phyloP scores from a whole-genome alignment of 35 echinoderm and acorn worm species.

The Diadema setosum region DNA sequence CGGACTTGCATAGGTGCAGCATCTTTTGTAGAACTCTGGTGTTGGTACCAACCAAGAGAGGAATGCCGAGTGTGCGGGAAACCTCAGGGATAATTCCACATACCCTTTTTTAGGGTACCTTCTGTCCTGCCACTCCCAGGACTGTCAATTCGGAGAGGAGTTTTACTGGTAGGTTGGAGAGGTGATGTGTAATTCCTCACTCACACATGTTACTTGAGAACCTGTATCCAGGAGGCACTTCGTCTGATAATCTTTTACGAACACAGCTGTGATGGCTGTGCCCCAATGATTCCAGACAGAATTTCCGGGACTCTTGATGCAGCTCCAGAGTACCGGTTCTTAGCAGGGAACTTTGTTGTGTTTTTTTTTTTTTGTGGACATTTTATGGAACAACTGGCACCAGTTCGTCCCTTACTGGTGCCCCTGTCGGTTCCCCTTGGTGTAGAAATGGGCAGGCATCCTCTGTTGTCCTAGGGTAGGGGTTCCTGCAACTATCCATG shows the following conservation, averaged over 20 bases:
- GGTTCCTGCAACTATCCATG: background rate
- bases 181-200: background rate
- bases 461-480: conserved; percentile 8
- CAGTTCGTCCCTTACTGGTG: background rate
- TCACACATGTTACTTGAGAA: conserved; percentile 49
- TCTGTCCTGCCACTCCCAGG: conserved; percentile 29
- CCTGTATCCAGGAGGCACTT: conserved; percentile 42
- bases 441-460: background rate
- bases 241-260: conserved; percentile 4
- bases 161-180: background rate
- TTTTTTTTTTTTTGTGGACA: too few species aligned
- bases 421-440: conserved; percentile 4
- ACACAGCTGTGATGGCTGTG: background rate
- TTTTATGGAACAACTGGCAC: background rate
- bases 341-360: too few species aligned
- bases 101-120: conserved; percentile 34
- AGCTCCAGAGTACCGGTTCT: background rate
- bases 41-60: conserved; percentile 24
- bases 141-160: conserved; percentile 19
- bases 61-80: background rate
- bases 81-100: background rate
- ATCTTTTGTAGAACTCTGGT: background rate
- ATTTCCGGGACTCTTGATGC: background rate
- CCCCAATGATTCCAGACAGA: background rate
- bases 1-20: background rate